phyloP scores from a whole-genome alignment of 2,797 vertebrate species.

The Pangasius djambal region DNA sequence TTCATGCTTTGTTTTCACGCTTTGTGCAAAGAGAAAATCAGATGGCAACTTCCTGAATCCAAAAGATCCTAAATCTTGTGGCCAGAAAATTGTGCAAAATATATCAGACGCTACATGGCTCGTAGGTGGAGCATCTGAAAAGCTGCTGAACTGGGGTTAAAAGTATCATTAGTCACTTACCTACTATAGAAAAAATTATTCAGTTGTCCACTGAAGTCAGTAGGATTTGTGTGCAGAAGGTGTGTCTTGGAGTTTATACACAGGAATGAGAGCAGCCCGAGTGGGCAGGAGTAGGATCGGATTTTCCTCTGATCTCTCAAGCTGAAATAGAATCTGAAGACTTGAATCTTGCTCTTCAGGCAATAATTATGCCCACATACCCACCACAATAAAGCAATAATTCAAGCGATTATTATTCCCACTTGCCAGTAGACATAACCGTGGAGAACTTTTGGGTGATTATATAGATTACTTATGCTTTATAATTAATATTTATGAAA shows the following conservation, averaged over 20 bases:
- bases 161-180: not conserved
- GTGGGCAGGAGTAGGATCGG: not conserved
- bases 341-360: not conserved
- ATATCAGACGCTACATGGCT: not conserved
- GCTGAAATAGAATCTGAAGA: constrained; percentile 7
- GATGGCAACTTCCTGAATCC: not conserved
- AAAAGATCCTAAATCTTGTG: not conserved
- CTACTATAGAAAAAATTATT: not conserved
- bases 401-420: not conserved
- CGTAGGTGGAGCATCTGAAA: not conserved
- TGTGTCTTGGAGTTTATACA: not conserved
- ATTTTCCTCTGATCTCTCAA: not conserved
- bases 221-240: not conserved
- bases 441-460: not conserved
- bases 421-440: not conserved
- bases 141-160: not conserved
- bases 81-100: not conserved
- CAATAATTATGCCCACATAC: not conserved
- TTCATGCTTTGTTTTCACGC: not conserved
- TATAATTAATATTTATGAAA: not conserved
- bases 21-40: not conserved
- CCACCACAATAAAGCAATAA: too few species aligned
- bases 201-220: not conserved
- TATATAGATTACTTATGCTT: not conserved
- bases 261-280: not conserved